Base-by-base conservation (phyloP, 2,113 vertebrate genomes). In the Entomyzon cyanotis region DNA sequence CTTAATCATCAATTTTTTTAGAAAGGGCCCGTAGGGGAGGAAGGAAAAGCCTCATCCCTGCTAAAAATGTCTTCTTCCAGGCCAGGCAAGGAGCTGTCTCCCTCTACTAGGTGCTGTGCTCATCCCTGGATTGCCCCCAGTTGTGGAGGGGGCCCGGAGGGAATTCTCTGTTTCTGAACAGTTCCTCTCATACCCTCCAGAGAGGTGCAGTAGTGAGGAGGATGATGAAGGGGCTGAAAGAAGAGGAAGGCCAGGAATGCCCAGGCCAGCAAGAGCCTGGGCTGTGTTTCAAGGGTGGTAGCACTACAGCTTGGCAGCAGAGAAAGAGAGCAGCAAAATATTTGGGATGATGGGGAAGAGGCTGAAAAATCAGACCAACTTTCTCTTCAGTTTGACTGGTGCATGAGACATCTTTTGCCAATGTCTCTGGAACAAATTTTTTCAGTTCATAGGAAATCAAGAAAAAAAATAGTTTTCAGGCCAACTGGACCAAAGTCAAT, bases 181-280 rank as follows among this genome's bases (percentile, higher is more conserved):
- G 13, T 31, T 71, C 35, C 53, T 27, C 22, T 70, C 49, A 39
- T 19, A 39, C 30, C 5, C 27, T 58, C 30, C 28, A 56, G 70
- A 53, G 23, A 90, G 3, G 5, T 37, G 22, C 41, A 44, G n/a
- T 5, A 33, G 14, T 1, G 18, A 44, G 21, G 3, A 88, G 33
- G 59, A 70, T 39, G 55, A 44, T 31, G 46, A 79, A 76, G 17
- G 11, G 5, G 24, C 24, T 70, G 41, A 44, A 89, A 11, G 39
- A 86, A 46, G n/a, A 85, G 31, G 53, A 79, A 53, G 25, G 9
- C 37, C n/a, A 83, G 28, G 41, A 87, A 18, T 41, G 31, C 7
- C 10, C 17, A 56, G 31, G 58, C 19, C 23, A 76, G 49, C 47
- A 31, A 0, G 0, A 88, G 46, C 19, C 27, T 17, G 27, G 16